Conservation (phyloP, 53 echinoderm and acorn worm genomes). For the Antedon mediterranea region DNA sequence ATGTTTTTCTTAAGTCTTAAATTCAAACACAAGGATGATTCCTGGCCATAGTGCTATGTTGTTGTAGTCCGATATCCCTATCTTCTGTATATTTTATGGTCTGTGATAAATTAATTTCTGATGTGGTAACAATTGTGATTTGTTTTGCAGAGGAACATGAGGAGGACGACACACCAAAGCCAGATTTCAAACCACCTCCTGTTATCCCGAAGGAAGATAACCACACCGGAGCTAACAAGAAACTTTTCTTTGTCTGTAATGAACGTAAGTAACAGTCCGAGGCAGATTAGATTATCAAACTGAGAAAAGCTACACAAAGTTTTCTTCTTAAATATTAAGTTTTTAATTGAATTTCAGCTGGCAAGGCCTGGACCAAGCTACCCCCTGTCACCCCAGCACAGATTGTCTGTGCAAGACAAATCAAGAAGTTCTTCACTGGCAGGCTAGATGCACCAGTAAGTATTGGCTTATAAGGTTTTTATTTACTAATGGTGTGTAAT, state of each 20-base stretch:
- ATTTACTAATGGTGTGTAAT: too few relatives aligned
- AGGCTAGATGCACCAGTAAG: conserved; percentile 73
- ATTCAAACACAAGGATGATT: too few relatives aligned
- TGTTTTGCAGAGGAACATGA: conserved; percentile 68
- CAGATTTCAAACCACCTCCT: conserved; percentile 93
- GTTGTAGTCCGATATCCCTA: too few relatives aligned
- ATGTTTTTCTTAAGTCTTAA: too few relatives aligned
- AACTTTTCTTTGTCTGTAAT: conserved; percentile 95
- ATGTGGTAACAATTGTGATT: neutral
- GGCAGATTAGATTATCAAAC: too few relatives aligned
- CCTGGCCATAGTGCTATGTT: too few relatives aligned
- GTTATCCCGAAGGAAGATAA: conserved; percentile 87
- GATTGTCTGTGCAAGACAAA: conserved; percentile 63
- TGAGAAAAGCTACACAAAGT: too few relatives aligned
- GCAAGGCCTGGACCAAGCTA: conserved; percentile 82
- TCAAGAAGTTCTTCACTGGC: conserved; percentile 93
- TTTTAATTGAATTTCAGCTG: conserved; percentile 67
- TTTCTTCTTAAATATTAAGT: too few relatives aligned
- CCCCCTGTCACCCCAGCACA: conserved; percentile 75
- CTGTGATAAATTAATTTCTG: neutral
- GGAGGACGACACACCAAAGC: conserved; percentile 92
- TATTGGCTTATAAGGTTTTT: neutral
- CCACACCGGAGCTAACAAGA: conserved; percentile 91
- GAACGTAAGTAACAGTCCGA: conserved; percentile 75
- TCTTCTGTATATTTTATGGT: too few relatives aligned